Evolutionary conservation across 2,888 invertebrate genomes (phyloP), one percentile per base, ranked within the genome.

Genomic region (Lamellibrachia columna): DNA sequence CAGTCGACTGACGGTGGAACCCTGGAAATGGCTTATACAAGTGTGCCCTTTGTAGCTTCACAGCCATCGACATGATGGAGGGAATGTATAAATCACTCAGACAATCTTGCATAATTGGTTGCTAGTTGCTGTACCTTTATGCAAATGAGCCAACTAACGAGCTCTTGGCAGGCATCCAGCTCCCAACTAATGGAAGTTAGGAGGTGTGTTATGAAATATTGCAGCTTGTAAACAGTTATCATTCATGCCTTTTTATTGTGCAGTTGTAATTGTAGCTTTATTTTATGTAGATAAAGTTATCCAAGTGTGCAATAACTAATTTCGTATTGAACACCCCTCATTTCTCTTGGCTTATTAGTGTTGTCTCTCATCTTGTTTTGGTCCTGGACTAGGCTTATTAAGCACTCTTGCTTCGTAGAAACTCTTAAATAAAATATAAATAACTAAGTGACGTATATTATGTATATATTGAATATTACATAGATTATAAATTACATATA

Each of bases 71-170:
- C 15, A 4, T 22, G 75, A 22, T 75, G 75, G 75, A 75, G n/a
- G 75, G 75, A 75, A 75, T 75, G 75, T 75, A 75, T 75, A 15
- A 75, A 75, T 75, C 75, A 75, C 75, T 22, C 22, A 11, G 22
- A 15, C 75, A 15, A 15, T 22, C 75, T 22, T 15, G 22, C 75
- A 75, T 75, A 75, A 75, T 75, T 75, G 75, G 22, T n/a, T 75
- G 75, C 75, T n/a, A 75, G 15, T 75, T 22, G 22, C 22, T 75
- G 15, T 75, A 75, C 75, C 75, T 75, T 75, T 22, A 75, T 75
- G 75, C 75, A 75, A 75, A 75, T 75, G 75, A 75, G 75, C n/a
- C n/a, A 22, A 75, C 75, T 75, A 75, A 75, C 22, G 75, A 75
- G 22, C 75, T 15, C 75, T 75, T 75, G 75, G 75, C 75, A 3